Evolutionary conservation across 2,797 vertebrate genomes (phyloP), one percentile per base, ranked within the genome.

Genomic region (Netta rufina): DNA sequence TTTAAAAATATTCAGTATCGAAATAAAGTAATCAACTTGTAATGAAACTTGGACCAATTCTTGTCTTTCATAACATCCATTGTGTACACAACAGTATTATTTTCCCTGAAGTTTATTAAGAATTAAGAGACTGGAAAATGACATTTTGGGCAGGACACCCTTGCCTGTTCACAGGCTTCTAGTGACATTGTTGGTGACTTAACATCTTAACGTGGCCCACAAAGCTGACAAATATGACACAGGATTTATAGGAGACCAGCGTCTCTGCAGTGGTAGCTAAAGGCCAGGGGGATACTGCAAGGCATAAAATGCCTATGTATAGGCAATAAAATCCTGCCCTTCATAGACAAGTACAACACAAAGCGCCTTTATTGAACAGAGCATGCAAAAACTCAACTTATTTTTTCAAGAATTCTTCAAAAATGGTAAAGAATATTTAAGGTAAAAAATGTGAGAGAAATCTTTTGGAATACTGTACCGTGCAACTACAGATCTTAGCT

Each of bases 21-120:
- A 98, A 98, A 98, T 98, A 98, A 98, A 98, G 95, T 96, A 98
- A 98, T 98, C 96, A 97, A 97, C 93, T 81, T 96, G 96, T 96
- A 98, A 96, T 89, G 91, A 75, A 92, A 93, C 91, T 72, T 65
- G 92, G 65, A 41, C 28, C 30, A 38, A 57, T 87, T 96, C 96
- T 92, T 95, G 74, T 96, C 89, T 93, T 95, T 95, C 87, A 80
- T 56, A 67, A 49, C 4, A 3, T 43, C 41, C 39, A 13, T 9
- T 22, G 61, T 32, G 24, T 64, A 41, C 61, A 41, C 20, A 53
- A 62, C 39, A 41, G 10, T 21, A 20, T 11, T 47, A 14, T 25
- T 19, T 3, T 19, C 62, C 2, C 3, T 11, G 5, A 6, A n/a
- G 17, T 49, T 90, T 45, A 74, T 38, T 5, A 83, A 62, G 24